Percentiles rank a stretch among this genome's conserved stretches.
phyloP scores from a whole-genome alignment of 2,888 invertebrate species.

The Syrphus vitripennis region DNA sequence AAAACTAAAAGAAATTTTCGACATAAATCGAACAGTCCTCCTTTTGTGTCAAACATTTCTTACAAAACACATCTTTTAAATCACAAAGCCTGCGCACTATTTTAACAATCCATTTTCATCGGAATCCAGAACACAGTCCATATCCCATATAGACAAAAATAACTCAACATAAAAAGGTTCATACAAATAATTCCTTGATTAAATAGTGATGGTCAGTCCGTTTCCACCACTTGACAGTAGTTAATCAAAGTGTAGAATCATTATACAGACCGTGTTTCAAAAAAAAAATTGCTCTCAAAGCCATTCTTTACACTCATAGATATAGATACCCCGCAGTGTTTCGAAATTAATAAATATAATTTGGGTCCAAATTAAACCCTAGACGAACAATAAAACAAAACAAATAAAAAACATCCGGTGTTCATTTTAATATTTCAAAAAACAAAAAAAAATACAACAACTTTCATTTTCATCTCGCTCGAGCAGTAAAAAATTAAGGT shows the following conservation, averaged over 20 bases:
- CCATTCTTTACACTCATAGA: constrained; percentile 24
- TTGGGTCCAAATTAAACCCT: constrained; percentile 52
- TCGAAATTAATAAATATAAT: background rate
- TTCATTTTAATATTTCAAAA: constrained; percentile 14
- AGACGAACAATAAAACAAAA: background rate
- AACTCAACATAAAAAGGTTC: constrained; percentile 42
- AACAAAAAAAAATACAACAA: background rate
- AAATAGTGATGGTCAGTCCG: constrained; percentile 53
- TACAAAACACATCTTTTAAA: constrained; percentile 23
- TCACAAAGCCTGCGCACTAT: constrained; percentile 35
- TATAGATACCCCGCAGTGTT: constrained; percentile 39
- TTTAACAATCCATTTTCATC: constrained; percentile 26
- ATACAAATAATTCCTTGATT: constrained; percentile 17
- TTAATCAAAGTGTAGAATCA: constrained; percentile 35
- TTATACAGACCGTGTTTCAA: constrained; percentile 14
- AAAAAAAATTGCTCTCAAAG: background rate
- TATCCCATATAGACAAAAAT: constrained; percentile 31
- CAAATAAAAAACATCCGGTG: constrained; percentile 21
- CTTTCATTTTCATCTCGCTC: background rate
- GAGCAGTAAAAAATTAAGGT: constrained; percentile 42
- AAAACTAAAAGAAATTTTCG: background rate
- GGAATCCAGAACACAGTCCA: constrained; percentile 68
- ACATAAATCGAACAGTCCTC: constrained; percentile 23
- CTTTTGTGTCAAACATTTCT: background rate
- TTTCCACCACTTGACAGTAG: constrained; percentile 57